Conservation (phyloP, 2,797 vertebrate genomes). For the Etheostoma perlongum region DNA sequence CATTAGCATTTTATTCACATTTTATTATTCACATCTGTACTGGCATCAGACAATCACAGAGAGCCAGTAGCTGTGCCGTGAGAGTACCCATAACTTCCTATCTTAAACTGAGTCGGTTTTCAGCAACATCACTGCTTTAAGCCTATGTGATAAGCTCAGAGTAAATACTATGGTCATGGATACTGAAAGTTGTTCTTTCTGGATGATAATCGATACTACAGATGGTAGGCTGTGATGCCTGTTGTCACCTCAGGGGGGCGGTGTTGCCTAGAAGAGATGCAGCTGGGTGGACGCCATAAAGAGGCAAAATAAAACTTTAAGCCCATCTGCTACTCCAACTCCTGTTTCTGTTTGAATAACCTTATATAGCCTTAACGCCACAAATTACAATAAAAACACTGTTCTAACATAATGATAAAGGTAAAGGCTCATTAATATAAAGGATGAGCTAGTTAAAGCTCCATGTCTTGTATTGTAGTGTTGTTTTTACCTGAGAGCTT, state of each 20-base stretch:
- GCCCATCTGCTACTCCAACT: background rate
- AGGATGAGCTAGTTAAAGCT: constrained; percentile 20
- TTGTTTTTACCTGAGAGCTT: constrained; percentile 82
- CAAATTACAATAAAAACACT: constrained; percentile 2
- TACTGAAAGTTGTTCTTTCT: constrained; percentile 38
- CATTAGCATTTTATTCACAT: constrained; percentile 25
- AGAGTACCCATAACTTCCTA: constrained; percentile 38
- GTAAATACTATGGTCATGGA: constrained; percentile 60
- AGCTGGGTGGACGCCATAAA: constrained; percentile 8
- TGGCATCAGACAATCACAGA: constrained; percentile 7
- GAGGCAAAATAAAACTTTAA: constrained; percentile 9
- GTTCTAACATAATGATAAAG: constrained; percentile 17
- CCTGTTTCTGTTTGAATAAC: constrained; percentile 11
- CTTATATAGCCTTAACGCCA: background rate
- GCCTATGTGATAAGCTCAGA: constrained; percentile 58
- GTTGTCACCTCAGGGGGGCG: constrained; percentile 71
- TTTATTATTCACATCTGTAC: background rate
- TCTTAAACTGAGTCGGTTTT: constrained; percentile 48
- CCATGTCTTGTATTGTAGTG: constrained; percentile 4
- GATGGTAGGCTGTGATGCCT: constrained; percentile 50
- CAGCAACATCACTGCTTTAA: constrained; percentile 40
- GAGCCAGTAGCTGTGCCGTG: constrained; percentile 6
- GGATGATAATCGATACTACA: constrained; percentile 19
- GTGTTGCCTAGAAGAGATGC: constrained; percentile 67
- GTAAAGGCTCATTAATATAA: constrained; percentile 24